phyloP scores from a whole-genome alignment of 2,113 vertebrate genomes.

The Pteronura brasiliensis region DNA sequence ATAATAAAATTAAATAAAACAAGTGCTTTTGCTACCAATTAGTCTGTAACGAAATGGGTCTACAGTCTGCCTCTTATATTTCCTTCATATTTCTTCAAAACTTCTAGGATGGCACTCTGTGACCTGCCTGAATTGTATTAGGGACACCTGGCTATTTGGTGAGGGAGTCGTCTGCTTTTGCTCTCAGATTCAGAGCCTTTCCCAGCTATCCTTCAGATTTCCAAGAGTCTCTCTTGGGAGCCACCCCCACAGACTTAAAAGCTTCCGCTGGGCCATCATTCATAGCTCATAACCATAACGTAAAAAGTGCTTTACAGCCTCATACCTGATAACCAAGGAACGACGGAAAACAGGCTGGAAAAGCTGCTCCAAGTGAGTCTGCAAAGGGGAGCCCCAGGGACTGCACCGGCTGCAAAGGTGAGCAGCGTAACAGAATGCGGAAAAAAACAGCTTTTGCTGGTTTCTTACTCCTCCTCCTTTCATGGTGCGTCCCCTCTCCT shows the following conservation, averaged over 20 bases:
- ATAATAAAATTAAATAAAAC: neutral
- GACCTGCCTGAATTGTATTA: neutral
- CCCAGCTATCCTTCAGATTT: neutral
- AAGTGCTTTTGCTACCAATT: neutral
- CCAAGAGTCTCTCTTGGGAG: slow-evolving; percentile 20
- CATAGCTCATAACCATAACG: slow-evolving; percentile 53
- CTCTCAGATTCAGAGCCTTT: neutral
- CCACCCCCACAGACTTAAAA: slow-evolving; percentile 38
- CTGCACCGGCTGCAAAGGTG: neutral
- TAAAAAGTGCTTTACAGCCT: slow-evolving; percentile 45
- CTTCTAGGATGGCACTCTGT: neutral
- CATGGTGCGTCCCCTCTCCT: neutral
- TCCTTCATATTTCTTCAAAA: neutral
- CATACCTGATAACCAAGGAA: slow-evolving; percentile 54
- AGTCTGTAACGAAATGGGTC: neutral
- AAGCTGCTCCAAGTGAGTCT: neutral
- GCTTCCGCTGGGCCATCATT: slow-evolving; percentile 42
- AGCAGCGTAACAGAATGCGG: neutral
- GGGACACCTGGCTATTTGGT: neutral
- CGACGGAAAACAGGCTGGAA: slow-evolving; percentile 37
- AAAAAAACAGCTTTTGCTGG: neutral
- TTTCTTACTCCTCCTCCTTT: neutral
- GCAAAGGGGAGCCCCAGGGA: neutral
- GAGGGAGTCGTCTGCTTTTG: neutral
- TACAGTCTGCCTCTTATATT: neutral